Evolutionary conservation across 2,797 vertebrate genomes (phyloP).

Genomic region (Labroides dimidiatus): DNA sequence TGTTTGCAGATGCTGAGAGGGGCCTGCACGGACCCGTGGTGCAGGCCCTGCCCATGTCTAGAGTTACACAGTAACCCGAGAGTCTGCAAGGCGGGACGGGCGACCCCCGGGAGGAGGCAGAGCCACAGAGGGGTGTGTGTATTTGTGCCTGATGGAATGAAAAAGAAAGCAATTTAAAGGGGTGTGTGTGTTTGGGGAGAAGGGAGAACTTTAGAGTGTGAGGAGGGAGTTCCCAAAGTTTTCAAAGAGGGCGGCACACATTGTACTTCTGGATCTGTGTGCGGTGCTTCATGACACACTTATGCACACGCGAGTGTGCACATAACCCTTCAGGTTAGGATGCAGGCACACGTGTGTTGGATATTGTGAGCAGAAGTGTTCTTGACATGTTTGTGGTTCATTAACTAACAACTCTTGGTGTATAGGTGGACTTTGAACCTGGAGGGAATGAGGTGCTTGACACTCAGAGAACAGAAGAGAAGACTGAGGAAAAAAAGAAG

Average conservation of each 20-base stretch:
- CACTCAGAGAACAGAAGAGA: constrained; percentile 4
- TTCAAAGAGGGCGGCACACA: constrained; percentile 61
- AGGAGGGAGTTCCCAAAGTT: constrained; percentile 76
- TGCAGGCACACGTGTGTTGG: constrained; percentile 23
- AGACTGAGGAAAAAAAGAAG: not conserved
- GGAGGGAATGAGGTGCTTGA: constrained; percentile 3
- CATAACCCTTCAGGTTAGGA: constrained; percentile 15
- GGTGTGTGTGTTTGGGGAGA: constrained; percentile 56
- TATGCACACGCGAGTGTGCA: constrained; percentile 13
- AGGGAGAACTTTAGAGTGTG: constrained; percentile 33
- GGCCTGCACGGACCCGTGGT: constrained; percentile 37
- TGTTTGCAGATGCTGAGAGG: constrained; percentile 23
- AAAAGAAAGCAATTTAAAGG: constrained; percentile 59
- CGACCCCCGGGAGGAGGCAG: constrained; percentile 42
- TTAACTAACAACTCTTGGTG: constrained; percentile 5
- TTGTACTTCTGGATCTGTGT: constrained; percentile 35
- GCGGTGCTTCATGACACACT: constrained; percentile 29
- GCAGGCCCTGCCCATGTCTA: constrained; percentile 65
- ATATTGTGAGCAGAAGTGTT: constrained; percentile 11
- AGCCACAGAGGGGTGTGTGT: constrained; percentile 34
- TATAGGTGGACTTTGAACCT: constrained; percentile 45
- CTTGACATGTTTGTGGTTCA: constrained; percentile 2
- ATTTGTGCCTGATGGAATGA: constrained; percentile 41
- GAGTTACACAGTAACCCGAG: constrained; percentile 73
- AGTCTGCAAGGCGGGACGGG: constrained; percentile 41